Evolutionary conservation across 2,888 invertebrate genomes (phyloP).

Genomic region (Zaprionus lineosus): DNA sequence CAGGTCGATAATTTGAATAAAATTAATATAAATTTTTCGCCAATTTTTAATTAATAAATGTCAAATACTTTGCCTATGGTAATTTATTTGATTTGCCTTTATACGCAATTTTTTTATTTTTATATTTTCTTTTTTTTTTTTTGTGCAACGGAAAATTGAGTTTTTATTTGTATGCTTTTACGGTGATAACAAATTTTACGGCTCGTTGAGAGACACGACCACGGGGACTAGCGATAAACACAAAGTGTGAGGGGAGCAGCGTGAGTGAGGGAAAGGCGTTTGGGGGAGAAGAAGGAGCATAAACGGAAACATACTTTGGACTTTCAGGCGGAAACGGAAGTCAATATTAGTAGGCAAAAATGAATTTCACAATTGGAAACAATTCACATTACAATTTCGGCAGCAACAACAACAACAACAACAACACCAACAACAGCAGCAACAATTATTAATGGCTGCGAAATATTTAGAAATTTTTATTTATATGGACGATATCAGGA

Average conservation of each 20-base stretch:
- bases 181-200: conserved; percentile 64
- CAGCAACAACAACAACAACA: conserved; percentile 44
- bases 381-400: conserved; percentile 53
- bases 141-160: conserved; percentile 52
- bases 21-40: conserved; percentile 80
- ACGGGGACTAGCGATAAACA: conserved; percentile 37
- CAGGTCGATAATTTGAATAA: conserved; percentile 81
- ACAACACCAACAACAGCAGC: conserved; percentile 34
- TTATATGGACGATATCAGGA: conserved; percentile 55
- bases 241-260: conserved; percentile 20
- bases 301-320: conserved; percentile 64
- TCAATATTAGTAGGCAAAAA: conserved; percentile 74
- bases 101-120: conserved; percentile 59
- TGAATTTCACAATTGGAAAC: conserved; percentile 52
- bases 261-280: not conserved
- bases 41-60: conserved; percentile 81
- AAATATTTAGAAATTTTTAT: conserved; percentile 38
- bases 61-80: conserved; percentile 71
- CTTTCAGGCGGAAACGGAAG: conserved; percentile 70
- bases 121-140: conserved; percentile 39
- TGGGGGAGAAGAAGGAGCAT: conserved; percentile 20
- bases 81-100: conserved; percentile 74
- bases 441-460: conserved; percentile 63
- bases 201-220: conserved; percentile 20
- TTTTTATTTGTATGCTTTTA: conserved; percentile 34